These are phyloP conservation scores for Chrosomus eos DNA, from an alignment of 2,797 vertebrate species.

Conservation along the genomic window DNA sequence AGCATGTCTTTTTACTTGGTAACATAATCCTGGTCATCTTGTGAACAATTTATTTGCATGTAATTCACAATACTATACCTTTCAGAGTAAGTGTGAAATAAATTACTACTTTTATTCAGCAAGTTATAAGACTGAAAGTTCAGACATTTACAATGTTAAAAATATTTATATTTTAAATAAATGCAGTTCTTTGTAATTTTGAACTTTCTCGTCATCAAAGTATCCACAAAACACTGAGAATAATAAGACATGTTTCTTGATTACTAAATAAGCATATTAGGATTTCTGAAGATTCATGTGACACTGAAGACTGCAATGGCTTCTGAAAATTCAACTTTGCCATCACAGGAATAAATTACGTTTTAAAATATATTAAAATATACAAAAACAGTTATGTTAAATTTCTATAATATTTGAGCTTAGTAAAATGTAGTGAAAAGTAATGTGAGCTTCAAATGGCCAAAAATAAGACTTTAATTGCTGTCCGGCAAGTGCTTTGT, in stretches of 20 bases:
- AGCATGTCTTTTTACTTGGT: neutral
- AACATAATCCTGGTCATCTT: neutral
- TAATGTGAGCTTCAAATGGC: slow-evolving; percentile 72
- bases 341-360: neutral
- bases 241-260: neutral
- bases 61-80: neutral
- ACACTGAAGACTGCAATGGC: neutral
- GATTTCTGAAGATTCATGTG: neutral
- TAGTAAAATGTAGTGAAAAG: slow-evolving; percentile 30
- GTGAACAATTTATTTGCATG: neutral
- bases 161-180: neutral
- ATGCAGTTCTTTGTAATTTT: too few species aligned
- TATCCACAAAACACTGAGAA: neutral
- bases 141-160: too few species aligned
- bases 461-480: slow-evolving; percentile 68
- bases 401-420: too few species aligned
- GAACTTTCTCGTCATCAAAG: neutral
- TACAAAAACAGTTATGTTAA: neutral
- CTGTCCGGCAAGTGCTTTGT: slow-evolving; percentile 66
- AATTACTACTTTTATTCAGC: neutral
- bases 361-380: neutral
- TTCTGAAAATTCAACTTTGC: neutral
- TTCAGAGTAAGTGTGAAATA: neutral
- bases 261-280: neutral
- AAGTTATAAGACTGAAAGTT: too few species aligned